Evolutionary conservation across 2,797 vertebrate species (phyloP), one percentile per base, ranked within the genome.

Genomic region (Rhyacichthys aspro): DNA sequence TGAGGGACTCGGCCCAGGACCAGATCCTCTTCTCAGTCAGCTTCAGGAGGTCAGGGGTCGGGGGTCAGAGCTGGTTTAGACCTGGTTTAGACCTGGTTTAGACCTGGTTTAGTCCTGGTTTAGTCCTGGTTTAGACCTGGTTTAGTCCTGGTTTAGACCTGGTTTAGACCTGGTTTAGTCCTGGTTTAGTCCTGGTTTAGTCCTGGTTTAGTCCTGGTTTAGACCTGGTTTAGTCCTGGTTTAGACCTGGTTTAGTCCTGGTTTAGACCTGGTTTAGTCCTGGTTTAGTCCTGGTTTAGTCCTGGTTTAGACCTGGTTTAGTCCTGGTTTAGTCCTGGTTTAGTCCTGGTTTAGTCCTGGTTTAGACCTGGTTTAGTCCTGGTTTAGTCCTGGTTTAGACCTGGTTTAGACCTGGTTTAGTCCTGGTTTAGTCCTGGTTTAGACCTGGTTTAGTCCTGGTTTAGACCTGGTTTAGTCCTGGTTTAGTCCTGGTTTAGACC

Each of bases 1-100:
- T 99, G 8, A 79, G 97, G 19, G 97, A 99, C 82, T 98, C 96
- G 2, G 96, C 97, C 54, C 97, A 99, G 72, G 96, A 98, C 7
- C 95, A 98, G 77, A 97, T 96, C 78, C 92, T 98, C 71, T 99
- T 98, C 83, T 98, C 96, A 0, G 96, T 99, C 69, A 98, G 96
- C 87, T 99, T 99, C 72, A 92, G 97, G 1, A 96, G 96, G 57
- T 99, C 77, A 98, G 97, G 23, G 7, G 23, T 28, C 23, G 1
- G 1, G 23, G 23, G 1, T 6, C 23, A 41, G 11, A 7, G 12
- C 39, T 41, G 11, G 0, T n/a, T 45, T 7, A 19, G 17, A 3
- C 17, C 17, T 19, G 43, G 10, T 23, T 12, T 1, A 11, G 43
- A 12, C 10, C 23, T 2, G 23, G 23, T 28, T 28, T 28, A 41